Conservation (phyloP, 2,113 vertebrate genomes). For the Phaethon lepturus region DNA sequence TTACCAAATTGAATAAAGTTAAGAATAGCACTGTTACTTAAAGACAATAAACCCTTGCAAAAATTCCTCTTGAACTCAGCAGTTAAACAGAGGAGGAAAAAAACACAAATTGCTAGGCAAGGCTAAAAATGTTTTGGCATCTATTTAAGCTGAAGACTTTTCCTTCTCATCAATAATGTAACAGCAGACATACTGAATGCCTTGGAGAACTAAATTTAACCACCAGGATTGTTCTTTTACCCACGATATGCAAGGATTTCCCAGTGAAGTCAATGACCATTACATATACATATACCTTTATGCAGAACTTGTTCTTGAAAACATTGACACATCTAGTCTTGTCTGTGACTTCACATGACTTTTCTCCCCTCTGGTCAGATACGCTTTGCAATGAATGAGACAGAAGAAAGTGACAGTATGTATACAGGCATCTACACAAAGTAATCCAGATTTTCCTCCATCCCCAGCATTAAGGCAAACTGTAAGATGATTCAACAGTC, state of each 20-base stretch:
- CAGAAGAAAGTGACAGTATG: not conserved
- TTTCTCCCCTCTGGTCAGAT: not conserved
- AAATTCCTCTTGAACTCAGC: not conserved
- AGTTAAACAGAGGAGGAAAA: not conserved
- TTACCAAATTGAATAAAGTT: not conserved
- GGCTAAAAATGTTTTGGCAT: not conserved
- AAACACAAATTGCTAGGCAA: not conserved
- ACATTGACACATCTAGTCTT: not conserved
- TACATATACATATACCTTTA: not conserved
- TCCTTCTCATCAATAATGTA: constrained; percentile 7
- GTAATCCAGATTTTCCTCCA: not conserved
- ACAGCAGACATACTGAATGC: not conserved
- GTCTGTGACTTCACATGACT: not conserved
- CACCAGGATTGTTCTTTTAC: not conserved
- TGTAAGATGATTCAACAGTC: not conserved
- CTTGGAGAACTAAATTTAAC: not conserved
- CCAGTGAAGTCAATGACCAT: not conserved
- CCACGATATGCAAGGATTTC: not conserved
- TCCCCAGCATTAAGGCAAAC: not conserved
- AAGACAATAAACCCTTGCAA: not conserved
- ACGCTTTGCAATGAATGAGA: not conserved
- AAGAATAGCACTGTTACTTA: not conserved
- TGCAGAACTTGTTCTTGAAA: not conserved
- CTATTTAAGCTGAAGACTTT: not conserved
- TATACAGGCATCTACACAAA: not conserved